Evolutionary conservation across 2,888 invertebrate genomes (phyloP), one percentile per base, ranked within the genome.

Genomic region (Tenthredo amoena): DNA sequence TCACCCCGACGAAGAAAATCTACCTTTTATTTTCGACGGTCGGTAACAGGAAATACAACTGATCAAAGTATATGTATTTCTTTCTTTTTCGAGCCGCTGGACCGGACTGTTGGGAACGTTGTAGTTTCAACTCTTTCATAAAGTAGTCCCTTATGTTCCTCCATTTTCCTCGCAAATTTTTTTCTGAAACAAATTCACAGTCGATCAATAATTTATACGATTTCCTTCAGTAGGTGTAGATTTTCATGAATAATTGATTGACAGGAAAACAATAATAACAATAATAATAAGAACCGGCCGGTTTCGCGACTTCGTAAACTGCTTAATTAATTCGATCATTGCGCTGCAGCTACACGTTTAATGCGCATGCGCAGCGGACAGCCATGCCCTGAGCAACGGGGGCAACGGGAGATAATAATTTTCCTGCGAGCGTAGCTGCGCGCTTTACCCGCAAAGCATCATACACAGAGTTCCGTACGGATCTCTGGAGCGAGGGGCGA

Each of bases 81-180:
- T 91, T 93, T 40, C 92, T 89, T 68, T 92, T 92, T 1, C 91
- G 89, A 0, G 89, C 87, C 0, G 86, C 87, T n/a, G 87, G 87
- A 7, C 87, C 89, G 1, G 87, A 50, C 58, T 89, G 89, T 12
- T 88, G 87, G 2, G 89, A 87, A 76, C 88, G 90, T 50, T 90
- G 91, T 5, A 90, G 85, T 55, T 92, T 93, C 12, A 93, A 86
- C 84, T 93, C 93, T 85, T 93, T 93, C 88, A 91, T 92, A 58
- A 93, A 93, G 81, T 93, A 93, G 82, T 93, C 92, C 4, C 93
- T 88, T 55, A 93, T 92, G 50, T 93, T 92, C 82, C 92, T 88
- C 93, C 93, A 93, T 85, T 92, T 93, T 3, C 91, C 90, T 5
- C 92, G 89, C 18, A 93, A 85, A 86, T 88, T 89, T 87, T 91